A percentile compares a stretch with the other conserved stretches of the same genome.
Conservation (phyloP, 2,888 invertebrate genomes). For the Molorchus minor region DNA sequence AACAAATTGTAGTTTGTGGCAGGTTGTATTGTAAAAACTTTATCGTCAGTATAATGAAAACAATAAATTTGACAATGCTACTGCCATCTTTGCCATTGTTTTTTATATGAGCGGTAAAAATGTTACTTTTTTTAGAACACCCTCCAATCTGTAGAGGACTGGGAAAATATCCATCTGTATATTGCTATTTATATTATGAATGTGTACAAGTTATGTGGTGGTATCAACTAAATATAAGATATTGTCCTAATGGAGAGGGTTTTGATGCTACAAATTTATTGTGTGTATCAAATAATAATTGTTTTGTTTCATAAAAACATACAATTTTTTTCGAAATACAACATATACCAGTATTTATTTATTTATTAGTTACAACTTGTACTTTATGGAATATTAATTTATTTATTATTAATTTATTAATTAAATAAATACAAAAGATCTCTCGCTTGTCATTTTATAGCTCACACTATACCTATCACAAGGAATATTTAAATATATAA, state of each 20-base stretch:
- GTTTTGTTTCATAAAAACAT: conserved; percentile 15
- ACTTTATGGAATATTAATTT: too few species aligned
- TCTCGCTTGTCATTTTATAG: too few species aligned
- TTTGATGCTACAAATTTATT: conserved; percentile 26
- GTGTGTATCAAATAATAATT: conserved; percentile 28
- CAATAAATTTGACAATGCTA: neutral
- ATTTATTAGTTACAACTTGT: neutral
- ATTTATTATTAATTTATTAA: too few species aligned
- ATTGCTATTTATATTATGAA: conserved; percentile 40
- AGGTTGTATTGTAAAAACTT: too few species aligned
- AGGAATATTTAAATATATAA: too few species aligned
- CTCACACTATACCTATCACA: too few species aligned
- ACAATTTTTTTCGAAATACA: neutral
- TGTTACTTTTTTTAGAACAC: conserved; percentile 16
- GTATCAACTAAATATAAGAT: conserved; percentile 31
- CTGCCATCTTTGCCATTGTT: too few species aligned
- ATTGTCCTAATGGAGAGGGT: conserved; percentile 32
- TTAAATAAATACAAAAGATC: too few species aligned
- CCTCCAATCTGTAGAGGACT: conserved; percentile 26
- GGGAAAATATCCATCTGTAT: conserved; percentile 35
- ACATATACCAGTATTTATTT: neutral
- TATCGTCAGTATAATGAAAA: too few species aligned
- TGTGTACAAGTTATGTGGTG: conserved; percentile 44
- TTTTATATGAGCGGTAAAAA: too few species aligned
- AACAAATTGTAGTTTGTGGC: too few species aligned